Base-by-base conservation (phyloP, 2,888 invertebrate genomes). In the Drosophila neoperkinsi region DNA sequence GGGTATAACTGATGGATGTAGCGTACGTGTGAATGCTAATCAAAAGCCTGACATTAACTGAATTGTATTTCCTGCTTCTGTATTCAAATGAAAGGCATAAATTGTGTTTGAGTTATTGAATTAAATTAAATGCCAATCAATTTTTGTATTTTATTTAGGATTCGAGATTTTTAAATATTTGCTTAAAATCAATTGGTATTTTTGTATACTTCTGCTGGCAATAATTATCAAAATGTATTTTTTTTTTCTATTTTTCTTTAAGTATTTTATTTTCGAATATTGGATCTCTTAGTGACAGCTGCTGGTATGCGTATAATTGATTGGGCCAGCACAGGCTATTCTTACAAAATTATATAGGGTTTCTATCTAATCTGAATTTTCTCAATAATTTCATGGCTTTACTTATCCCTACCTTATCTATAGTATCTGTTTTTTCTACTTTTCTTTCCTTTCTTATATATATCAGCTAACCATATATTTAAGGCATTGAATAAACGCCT, bases 61-160 rank as follows among this genome's bases (percentile, higher is more conserved):
- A 28, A 28, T 18, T n/a, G 34, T 38, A 49, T 57, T 53, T 57
- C 55, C 43, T 50, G 59, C 30, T 66, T 76, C 57, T 28, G 43
- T 18, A n/a, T 25, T 36, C 4, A 21, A 53, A 53, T 28, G 28
- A 53, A 63, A n/a, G 2, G 28, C 21, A 9, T 31, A 11, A 16
- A 31, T 10, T 10, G 4, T 28, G 18, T 10, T 50, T 25, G 4
- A 25, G 7, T 7, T 25, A 5, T 10, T 56, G 1, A 31, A 16
- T 21, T 41, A 6, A 57, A 21, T 1, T 41, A n/a, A 31, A 21
- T 16, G n/a, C 5, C 28, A 30, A 18, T 50, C 10, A 18, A 1
- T 11, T 50, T 25, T 11, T n/a, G 1, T 11, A n/a, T 43, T n/a
- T 43, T 41, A 41, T 41, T 2, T 5, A 10, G 5, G 4, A n/a